These are phyloP conservation scores for Clarias macrocephalus DNA, from an alignment of 2,113 vertebrate genomes.

Conservation along the genomic window DNA sequence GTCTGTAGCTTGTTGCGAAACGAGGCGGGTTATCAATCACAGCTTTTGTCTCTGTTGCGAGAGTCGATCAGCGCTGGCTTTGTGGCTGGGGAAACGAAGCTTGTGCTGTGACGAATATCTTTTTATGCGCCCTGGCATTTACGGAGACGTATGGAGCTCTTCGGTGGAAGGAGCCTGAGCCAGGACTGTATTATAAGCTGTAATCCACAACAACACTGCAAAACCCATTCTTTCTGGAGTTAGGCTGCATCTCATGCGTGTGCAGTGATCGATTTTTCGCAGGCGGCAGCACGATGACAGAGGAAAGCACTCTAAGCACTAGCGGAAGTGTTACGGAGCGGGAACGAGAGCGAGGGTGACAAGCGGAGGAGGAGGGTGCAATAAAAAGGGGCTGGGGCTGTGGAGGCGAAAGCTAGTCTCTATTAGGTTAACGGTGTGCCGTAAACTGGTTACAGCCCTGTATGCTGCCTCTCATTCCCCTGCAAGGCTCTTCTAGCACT, in stretches of 20 bases:
- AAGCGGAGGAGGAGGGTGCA: conserved; percentile 52
- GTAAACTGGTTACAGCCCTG: conserved; percentile 69
- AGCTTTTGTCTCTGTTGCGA: background rate
- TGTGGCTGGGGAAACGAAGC: conserved; percentile 12
- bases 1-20: conserved; percentile 37
- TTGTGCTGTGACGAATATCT: conserved; percentile 46
- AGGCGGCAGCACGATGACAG: conserved; percentile 26
- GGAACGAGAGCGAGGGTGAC: conserved; percentile 56
- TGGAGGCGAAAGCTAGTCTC: conserved; percentile 54
- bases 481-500: conserved; percentile 47
- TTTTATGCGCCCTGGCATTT: conserved; percentile 45
- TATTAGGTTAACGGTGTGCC: conserved; percentile 65
- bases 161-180: background rate
- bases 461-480: conserved; percentile 54
- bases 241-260: background rate
- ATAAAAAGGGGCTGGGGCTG: conserved; percentile 59
- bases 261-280: conserved; percentile 50
- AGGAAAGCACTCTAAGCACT: conserved; percentile 51
- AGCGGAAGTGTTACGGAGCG: conserved; percentile 53
- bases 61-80: conserved; percentile 6
- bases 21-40: conserved; percentile 39
- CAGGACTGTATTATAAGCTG: conserved; percentile 35
- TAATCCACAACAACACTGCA: conserved; percentile 32
- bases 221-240: conserved; percentile 34
- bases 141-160: conserved; percentile 34